phyloP scores from a whole-genome alignment of 23 tunicate species.

The Trididemnum miniatum region DNA sequence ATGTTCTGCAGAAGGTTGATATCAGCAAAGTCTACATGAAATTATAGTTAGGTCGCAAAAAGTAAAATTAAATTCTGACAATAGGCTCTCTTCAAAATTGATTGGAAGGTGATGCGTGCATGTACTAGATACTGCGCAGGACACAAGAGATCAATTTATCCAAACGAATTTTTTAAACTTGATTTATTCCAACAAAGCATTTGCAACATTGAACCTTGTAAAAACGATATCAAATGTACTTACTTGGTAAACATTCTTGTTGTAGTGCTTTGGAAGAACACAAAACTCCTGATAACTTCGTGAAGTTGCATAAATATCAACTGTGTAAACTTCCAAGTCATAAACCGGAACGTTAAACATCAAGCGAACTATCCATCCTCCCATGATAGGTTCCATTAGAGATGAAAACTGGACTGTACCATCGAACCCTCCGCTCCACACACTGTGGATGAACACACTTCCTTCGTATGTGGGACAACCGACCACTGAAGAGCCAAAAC shows the following conservation, averaged over 20 bases:
- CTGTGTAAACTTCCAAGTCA: not conserved
- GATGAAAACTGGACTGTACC: conserved; percentile 36
- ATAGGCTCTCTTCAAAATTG: too few relatives aligned
- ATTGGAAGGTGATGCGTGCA: too few relatives aligned
- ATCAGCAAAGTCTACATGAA: too few relatives aligned
- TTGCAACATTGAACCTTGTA: too few relatives aligned
- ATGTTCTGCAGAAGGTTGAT: too few relatives aligned
- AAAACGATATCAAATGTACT: not conserved
- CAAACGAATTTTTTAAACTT: too few relatives aligned
- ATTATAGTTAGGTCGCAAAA: too few relatives aligned
- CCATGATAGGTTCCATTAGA: not conserved
- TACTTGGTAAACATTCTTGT: not conserved
- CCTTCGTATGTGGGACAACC: conserved; percentile 60
- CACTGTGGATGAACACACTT: conserved; percentile 29
- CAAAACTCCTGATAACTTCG: not conserved
- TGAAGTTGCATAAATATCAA: not conserved
- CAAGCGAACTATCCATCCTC: conserved; percentile 21
- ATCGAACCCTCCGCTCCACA: conserved; percentile 64
- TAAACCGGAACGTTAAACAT: not conserved
- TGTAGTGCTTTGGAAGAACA: conserved; percentile 10
- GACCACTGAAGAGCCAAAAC: conserved; percentile 15
- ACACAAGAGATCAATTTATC: too few relatives aligned
- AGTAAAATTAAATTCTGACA: too few relatives aligned
- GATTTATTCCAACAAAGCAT: too few relatives aligned
- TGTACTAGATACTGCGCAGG: too few relatives aligned